Evolutionary conservation across 1,140 invertebrate species (phyloP).

Genomic region (Calliphora vicina): DNA sequence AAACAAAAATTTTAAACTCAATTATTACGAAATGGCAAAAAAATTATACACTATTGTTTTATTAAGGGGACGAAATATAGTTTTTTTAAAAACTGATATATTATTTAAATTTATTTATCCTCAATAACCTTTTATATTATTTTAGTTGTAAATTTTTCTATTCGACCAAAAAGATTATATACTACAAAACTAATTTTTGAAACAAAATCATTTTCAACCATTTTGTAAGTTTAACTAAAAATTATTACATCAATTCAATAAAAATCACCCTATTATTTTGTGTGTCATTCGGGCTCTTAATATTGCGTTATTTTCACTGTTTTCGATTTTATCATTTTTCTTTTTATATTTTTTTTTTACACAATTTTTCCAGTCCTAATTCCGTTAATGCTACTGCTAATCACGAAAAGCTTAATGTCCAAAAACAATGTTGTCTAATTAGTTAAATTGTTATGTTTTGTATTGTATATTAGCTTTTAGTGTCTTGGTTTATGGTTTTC

Average conservation of each 20-base stretch:
- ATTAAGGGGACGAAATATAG: too few species aligned
- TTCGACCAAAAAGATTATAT: conserved; percentile 39
- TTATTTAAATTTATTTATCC: too few species aligned
- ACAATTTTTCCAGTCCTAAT: conserved; percentile 37
- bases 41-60: too few species aligned
- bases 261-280: too few species aligned
- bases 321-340: not conserved
- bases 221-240: conserved; percentile 35
- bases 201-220: conserved; percentile 37
- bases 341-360: not conserved
- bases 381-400: not conserved
- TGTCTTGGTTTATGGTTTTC: not conserved
- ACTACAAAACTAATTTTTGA: conserved; percentile 32
- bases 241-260: too few species aligned
- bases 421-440: conserved; percentile 16
- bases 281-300: too few species aligned
- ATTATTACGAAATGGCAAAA: too few species aligned
- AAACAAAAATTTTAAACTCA: too few species aligned
- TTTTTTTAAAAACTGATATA: too few species aligned
- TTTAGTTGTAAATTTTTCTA: conserved; percentile 37
- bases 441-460: not conserved
- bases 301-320: too few species aligned
- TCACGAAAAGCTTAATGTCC: not conserved
- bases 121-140: conserved; percentile 4
- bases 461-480: not conserved